Conservation (phyloP, 2,888 invertebrate genomes). For the Lymantria monacha region DNA sequence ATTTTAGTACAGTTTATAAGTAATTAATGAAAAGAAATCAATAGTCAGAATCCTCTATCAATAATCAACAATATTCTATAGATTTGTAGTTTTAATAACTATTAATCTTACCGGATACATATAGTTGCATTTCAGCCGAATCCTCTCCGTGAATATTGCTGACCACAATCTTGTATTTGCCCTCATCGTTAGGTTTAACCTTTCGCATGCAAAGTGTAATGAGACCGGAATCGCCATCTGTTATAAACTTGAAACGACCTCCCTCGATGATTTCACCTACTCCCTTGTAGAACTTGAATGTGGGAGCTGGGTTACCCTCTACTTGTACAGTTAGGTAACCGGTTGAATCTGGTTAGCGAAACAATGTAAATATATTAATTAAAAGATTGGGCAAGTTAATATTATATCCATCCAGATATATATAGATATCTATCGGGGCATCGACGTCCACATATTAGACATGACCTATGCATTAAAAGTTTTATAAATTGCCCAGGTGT, state of each 20-base stretch:
- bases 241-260: slow-evolving; percentile 96
- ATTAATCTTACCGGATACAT: slow-evolving; percentile 91
- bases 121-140: slow-evolving; percentile 96
- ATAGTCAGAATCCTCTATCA: too few species aligned
- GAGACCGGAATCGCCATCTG: slow-evolving; percentile 95
- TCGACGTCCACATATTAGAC: too few species aligned
- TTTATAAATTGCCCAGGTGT: too few species aligned
- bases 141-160: slow-evolving; percentile 98
- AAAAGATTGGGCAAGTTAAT: neutral
- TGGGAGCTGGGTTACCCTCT: slow-evolving; percentile 96
- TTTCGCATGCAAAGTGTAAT: slow-evolving; percentile 97
- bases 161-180: slow-evolving; percentile 95
- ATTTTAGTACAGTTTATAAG: too few species aligned
- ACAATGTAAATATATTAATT: neutral
- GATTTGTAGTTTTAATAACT: too few species aligned
- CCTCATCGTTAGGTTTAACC: slow-evolving; percentile 98
- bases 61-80: too few species aligned
- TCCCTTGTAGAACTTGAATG: slow-evolving; percentile 97
- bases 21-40: too few species aligned
- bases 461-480: too few species aligned
- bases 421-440: neutral
- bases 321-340: slow-evolving; percentile 96
- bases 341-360: slow-evolving; percentile 87
- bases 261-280: slow-evolving; percentile 96
- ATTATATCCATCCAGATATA: neutral